Conservation (phyloP, 2,113 vertebrate genomes). For the Arvicanthis niloticus region DNA sequence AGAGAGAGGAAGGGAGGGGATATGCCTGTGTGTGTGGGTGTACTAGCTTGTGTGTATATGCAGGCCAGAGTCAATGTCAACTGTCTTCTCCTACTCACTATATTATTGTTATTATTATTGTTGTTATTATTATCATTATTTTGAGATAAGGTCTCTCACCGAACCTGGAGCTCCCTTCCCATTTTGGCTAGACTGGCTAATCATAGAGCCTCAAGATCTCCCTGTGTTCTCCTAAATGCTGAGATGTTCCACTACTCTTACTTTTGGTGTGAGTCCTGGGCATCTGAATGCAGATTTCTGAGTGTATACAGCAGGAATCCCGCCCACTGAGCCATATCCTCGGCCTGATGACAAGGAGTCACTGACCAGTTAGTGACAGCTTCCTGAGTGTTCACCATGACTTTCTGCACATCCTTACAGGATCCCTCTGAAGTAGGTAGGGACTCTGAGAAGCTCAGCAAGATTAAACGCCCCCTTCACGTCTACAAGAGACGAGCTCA, state of each 20-base stretch:
- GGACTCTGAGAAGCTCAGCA: not conserved
- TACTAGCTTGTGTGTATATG: not conserved
- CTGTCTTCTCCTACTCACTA: not conserved
- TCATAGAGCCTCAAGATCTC: not conserved
- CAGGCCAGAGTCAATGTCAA: not conserved
- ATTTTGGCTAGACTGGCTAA: not conserved
- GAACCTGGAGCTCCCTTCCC: not conserved
- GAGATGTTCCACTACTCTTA: no score
- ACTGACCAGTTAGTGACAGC: not conserved
- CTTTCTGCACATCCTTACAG: not conserved
- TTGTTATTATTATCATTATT: not conserved
- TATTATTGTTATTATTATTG: not conserved
- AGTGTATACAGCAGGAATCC: not conserved
- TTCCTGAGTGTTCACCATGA: not conserved
- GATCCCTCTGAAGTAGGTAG: not conserved
- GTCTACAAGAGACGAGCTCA: not conserved
- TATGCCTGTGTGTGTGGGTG: not conserved
- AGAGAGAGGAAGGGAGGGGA: not conserved
- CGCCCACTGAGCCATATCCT: not conserved
- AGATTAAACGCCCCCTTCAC: not conserved
- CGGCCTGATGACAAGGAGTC: not conserved
- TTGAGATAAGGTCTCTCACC: not conserved
- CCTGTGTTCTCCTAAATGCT: not conserved
- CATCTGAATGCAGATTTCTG: not conserved
- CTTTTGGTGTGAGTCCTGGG: not conserved